Evolutionary conservation across 2,888 invertebrate genomes (phyloP).

Genomic region (Drosophila eohydei): DNA sequence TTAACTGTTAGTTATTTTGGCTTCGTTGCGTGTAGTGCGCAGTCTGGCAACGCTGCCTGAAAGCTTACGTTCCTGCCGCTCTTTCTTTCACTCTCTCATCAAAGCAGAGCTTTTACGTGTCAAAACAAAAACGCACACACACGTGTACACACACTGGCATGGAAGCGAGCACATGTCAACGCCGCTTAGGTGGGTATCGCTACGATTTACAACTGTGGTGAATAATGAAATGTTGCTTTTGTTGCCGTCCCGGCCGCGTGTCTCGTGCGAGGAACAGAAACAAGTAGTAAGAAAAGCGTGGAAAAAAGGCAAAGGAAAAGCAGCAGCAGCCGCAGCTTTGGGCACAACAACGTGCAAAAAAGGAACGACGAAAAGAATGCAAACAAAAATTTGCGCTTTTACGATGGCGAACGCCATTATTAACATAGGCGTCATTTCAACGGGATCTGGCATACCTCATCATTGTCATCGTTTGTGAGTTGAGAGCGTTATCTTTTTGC

Average conservation of each 20-base stretch:
- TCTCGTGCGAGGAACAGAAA: constrained; percentile 45
- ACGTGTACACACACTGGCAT: constrained; percentile 19
- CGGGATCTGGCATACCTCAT: constrained; percentile 38
- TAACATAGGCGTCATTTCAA: constrained; percentile 38
- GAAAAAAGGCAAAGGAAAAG: not conserved
- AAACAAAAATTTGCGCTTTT: constrained; percentile 78
- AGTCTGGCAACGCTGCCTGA: constrained; percentile 40
- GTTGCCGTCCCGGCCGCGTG: constrained; percentile 27
- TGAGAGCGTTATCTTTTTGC: constrained; percentile 7
- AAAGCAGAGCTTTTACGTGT: constrained; percentile 54
- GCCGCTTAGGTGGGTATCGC: constrained; percentile 34
- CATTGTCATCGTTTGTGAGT: constrained; percentile 39
- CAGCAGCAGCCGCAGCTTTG: constrained; percentile 9
- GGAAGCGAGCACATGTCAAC: constrained; percentile 60
- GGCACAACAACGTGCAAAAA: constrained; percentile 30
- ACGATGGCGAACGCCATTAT: constrained; percentile 58
- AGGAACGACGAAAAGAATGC: constrained; percentile 61
- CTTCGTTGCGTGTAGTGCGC: not conserved
- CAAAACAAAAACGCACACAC: constrained; percentile 65
- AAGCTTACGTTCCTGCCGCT: constrained; percentile 37
- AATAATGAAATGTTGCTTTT: constrained; percentile 46
- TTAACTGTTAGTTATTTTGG: too few relatives aligned
- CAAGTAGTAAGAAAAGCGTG: not conserved
- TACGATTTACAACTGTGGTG: constrained; percentile 77
- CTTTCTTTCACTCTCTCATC: constrained; percentile 1